Base-by-base conservation (phyloP, 2,888 invertebrate species). In the Pandemis heparana region DNA sequence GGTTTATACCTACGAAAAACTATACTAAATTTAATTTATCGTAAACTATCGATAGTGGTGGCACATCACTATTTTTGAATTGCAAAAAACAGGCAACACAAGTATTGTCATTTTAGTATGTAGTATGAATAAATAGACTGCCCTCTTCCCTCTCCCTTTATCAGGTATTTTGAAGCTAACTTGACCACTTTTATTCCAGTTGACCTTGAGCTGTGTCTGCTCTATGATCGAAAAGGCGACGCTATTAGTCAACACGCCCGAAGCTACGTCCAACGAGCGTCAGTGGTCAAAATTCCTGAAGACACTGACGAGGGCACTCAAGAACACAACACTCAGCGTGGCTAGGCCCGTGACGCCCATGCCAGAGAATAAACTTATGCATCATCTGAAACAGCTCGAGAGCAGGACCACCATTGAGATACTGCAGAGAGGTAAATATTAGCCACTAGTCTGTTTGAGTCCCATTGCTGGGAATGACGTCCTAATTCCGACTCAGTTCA, bases 211-310 rank as follows among this genome's bases (percentile, higher is more conserved):
- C 79, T 90, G 91, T 80, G 88, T 94, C 0, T 91, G 91, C 80
- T 88, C 90, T 0, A 77, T 94, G 1, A 79, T 92, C 60, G 93
- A 92, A 32, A 88, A 88, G 23, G 92, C 94, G 0, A 74, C 87
- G 0, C 53, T 83, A 0, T 81, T 94, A 0, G 85, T 90, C 0
- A 90, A 88, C 79, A 92, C 92, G 0, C 89, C 92, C 0, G 93
- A 93, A 73, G 90, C 93, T 16, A 92, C 92, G 0, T 85, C 92
- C 1, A 91, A 89, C 84, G 94, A 94, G 74, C 82, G 93, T 0
- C 94, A 94, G 71, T 96, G 95, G 95, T 93, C 89, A 10, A 93
- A 93, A 76, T 96, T 95, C 87, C 89, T 96, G 6, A 90, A 92
- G 75, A 92, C 92, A 0, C 85, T 95, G 66, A 93, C 95, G 0